These are phyloP conservation scores for Sinodicranocentrus sp. DNA, from an alignment of 2,888 invertebrate genomes.

Conservation along the genomic window DNA sequence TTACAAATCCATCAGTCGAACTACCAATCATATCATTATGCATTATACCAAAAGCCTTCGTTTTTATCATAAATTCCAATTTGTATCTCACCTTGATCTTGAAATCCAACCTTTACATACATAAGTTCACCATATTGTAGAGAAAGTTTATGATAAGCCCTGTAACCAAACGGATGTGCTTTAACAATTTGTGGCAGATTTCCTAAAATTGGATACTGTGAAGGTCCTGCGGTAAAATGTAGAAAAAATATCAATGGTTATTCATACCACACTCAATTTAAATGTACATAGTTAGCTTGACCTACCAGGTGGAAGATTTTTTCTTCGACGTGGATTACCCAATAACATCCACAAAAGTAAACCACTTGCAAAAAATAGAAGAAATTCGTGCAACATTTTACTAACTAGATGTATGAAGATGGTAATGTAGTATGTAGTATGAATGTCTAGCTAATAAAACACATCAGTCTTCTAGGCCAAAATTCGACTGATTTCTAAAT, in stretches of 20 bases:
- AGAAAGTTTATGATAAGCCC: constrained; percentile 70
- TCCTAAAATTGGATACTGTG: constrained; percentile 66
- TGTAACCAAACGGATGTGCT: constrained; percentile 66
- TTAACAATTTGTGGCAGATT: constrained; percentile 72
- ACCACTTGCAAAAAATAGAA: constrained; percentile 29
- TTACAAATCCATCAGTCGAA: too few species aligned
- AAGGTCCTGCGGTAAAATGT: constrained; percentile 70
- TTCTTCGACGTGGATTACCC: constrained; percentile 16
- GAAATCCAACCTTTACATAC: constrained; percentile 71
- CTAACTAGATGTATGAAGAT: too few species aligned
- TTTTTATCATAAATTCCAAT: too few species aligned
- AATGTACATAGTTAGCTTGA: neutral
- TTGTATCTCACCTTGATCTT: constrained; percentile 66
- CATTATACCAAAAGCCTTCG: neutral
- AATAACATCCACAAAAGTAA: constrained; percentile 35
- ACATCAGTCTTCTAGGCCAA: too few species aligned
- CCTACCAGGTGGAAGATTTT: constrained; percentile 52
- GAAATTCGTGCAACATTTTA: constrained; percentile 49
- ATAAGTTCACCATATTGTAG: constrained; percentile 73
- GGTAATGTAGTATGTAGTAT: too few species aligned
- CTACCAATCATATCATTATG: neutral
- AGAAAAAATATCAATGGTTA: neutral
- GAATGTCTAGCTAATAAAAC: too few species aligned
- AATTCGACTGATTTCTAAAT: too few species aligned
- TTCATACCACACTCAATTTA: too few species aligned